Evolutionary conservation across 2,888 invertebrate species (phyloP).

Genomic region (Dascillus cervinus): DNA sequence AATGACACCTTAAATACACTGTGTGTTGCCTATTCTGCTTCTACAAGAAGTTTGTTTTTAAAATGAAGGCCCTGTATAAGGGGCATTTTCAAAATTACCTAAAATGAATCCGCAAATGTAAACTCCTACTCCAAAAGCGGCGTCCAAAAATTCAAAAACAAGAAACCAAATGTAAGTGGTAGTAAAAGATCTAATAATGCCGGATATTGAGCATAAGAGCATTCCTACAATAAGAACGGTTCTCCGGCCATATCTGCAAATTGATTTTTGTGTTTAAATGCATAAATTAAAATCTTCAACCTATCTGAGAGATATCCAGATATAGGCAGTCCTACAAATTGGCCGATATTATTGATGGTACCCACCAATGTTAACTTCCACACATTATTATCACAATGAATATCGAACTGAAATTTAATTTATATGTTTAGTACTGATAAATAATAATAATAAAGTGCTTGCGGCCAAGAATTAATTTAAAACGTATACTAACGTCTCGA

Average conservation of each 20-base stretch:
- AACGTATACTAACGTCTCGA: constrained; percentile 20
- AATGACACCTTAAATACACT: not conserved
- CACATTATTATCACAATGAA: constrained; percentile 51
- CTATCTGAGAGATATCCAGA: constrained; percentile 57
- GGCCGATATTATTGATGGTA: constrained; percentile 64
- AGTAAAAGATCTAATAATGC: constrained; percentile 60
- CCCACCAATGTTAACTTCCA: constrained; percentile 66
- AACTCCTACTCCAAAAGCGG: constrained; percentile 59
- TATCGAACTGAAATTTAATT: constrained; percentile 48
- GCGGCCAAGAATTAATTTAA: not conserved
- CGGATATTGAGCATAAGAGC: constrained; percentile 54
- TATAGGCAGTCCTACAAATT: constrained; percentile 61
- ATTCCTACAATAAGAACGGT: constrained; percentile 51
- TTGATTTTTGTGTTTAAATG: not conserved
- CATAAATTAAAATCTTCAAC: constrained; percentile 13
- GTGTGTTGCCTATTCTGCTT: constrained; percentile 17
- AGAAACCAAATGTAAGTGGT: constrained; percentile 62
- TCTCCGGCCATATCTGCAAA: constrained; percentile 52
- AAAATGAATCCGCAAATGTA: constrained; percentile 67
- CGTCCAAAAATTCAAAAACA: constrained; percentile 67
- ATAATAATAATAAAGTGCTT: no score
- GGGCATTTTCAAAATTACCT: constrained; percentile 46
- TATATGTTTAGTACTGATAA: no score
- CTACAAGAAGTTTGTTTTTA: no score
- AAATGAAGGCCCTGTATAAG: no score